Evolutionary conservation across 2,797 vertebrate species (phyloP).

Genomic region (Enteromius fasciolatus): DNA sequence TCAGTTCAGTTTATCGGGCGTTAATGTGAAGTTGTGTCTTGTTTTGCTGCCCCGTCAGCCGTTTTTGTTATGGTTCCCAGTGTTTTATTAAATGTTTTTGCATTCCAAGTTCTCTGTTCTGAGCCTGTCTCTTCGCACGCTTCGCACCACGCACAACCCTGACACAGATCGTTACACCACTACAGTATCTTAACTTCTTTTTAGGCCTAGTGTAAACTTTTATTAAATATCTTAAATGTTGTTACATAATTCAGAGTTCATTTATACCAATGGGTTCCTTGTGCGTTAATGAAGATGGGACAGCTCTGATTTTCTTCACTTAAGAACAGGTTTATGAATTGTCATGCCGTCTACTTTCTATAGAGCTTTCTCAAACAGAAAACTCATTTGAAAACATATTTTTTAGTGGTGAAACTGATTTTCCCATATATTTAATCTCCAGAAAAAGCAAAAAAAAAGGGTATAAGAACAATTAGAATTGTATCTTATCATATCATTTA

Average conservation of each 20-base stretch:
- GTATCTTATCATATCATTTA: background rate
- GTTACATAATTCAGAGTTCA: background rate
- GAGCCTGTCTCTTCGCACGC: no score
- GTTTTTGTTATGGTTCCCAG: no score
- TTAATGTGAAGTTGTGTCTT: no score
- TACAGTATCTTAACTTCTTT: background rate
- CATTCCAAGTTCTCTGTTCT: no score
- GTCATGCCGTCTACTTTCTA: background rate
- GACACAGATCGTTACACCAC: background rate
- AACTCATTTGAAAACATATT: background rate
- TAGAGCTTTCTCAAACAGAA: background rate
- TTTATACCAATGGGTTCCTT: background rate
- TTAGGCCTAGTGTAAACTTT: background rate
- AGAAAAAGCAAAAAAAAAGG: no score
- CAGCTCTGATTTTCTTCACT: background rate
- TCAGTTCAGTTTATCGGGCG: no score
- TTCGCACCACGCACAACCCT: no score
- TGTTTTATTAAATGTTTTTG: no score
- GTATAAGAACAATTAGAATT: no score
- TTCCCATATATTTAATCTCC: background rate
- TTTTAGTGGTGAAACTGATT: background rate
- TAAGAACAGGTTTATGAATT: background rate
- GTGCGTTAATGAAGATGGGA: background rate
- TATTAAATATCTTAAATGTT: background rate
- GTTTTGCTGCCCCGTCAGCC: no score